Conservation (phyloP, 23 tunicate genomes). For the Ciona savignyi region DNA sequence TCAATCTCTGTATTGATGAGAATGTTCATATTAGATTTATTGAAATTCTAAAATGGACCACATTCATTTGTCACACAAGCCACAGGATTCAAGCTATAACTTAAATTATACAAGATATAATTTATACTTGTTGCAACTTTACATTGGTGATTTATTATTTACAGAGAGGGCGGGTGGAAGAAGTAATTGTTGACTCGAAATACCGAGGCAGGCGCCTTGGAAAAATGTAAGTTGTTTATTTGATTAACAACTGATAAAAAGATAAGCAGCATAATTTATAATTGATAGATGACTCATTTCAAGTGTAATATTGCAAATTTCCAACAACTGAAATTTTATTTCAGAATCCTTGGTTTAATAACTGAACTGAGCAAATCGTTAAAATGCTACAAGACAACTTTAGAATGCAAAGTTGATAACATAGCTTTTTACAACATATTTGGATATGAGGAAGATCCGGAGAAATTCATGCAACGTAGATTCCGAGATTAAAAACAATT, state of each 20-base stretch:
- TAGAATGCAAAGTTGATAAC: slow-evolving; percentile 83
- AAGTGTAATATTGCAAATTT: too few species aligned
- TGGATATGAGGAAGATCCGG: slow-evolving; percentile 75
- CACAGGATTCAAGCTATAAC: too few species aligned
- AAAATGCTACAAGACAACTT: slow-evolving; percentile 77
- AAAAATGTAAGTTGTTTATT: slow-evolving; percentile 31
- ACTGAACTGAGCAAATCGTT: slow-evolving; percentile 62
- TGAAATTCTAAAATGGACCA: too few species aligned
- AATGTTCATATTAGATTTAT: background rate
- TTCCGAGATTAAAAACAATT: slow-evolving; percentile 57
- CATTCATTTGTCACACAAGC: too few species aligned
- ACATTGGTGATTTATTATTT: slow-evolving; percentile 4
- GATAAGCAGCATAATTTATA: too few species aligned
- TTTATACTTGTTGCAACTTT: background rate
- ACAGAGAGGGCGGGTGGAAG: slow-evolving; percentile 84
- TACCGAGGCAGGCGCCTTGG: slow-evolving; percentile 75
- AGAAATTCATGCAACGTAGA: slow-evolving; percentile 85
- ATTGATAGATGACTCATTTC: too few species aligned
- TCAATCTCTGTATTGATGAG: background rate
- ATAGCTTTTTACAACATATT: slow-evolving; percentile 60
- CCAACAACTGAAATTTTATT: background rate
- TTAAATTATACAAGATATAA: too few species aligned
- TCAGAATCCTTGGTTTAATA: slow-evolving; percentile 64
- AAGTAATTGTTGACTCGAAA: slow-evolving; percentile 62
- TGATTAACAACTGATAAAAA: background rate